phyloP scores from a whole-genome alignment of 2,113 vertebrate species.

The Laticauda colubrina region DNA sequence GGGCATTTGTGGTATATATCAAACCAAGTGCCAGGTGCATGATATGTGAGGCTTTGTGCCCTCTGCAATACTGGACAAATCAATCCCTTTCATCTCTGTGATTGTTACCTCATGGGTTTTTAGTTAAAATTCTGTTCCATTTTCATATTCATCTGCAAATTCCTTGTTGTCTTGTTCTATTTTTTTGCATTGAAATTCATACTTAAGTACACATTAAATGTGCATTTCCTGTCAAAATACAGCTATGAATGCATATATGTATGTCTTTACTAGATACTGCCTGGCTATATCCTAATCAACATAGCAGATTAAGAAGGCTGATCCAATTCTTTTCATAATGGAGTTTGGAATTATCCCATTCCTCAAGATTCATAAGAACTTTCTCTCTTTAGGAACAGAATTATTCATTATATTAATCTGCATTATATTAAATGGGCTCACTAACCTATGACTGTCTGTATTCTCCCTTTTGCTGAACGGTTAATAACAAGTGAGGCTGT shows the following conservation, averaged over 20 bases:
- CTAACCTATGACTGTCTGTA: not conserved
- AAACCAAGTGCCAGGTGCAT: not conserved
- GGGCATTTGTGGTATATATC: not conserved
- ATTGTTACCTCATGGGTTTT: not conserved
- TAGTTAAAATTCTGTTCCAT: not conserved
- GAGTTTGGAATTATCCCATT: not conserved
- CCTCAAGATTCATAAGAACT: not conserved
- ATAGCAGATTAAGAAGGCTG: not conserved
- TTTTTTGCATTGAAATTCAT: not conserved
- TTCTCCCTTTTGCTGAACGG: not conserved
- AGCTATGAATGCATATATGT: not conserved
- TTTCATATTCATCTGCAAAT: not conserved
- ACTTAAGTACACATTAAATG: not conserved
- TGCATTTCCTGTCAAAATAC: not conserved
- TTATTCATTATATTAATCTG: not conserved
- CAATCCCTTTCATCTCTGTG: not conserved
- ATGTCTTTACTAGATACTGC: not conserved
- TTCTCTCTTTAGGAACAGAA: not conserved
- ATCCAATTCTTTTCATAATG: not conserved
- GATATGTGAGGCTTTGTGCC: not conserved
- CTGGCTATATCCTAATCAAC: not conserved
- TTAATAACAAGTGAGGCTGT: not conserved
- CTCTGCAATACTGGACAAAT: not conserved
- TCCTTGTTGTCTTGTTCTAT: not conserved
- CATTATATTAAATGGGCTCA: not conserved